Percentiles rank a stretch among this genome's conserved stretches.
Conservation (phyloP, 2,888 invertebrate species). For the Celastrina argiolus region DNA sequence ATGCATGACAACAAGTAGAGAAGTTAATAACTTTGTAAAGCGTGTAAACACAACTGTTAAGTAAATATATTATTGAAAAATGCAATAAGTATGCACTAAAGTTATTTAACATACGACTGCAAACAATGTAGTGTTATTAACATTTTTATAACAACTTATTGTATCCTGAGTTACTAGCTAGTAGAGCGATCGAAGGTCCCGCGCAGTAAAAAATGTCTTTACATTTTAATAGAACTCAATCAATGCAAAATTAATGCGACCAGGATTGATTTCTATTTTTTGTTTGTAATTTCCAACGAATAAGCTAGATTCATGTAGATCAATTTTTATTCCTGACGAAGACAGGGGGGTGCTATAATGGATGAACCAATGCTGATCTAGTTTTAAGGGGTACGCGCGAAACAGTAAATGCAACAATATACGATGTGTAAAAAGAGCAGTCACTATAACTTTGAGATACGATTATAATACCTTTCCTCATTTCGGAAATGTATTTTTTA, state of each 20-base stretch:
- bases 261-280: neutral
- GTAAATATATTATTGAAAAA: neutral
- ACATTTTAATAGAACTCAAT: neutral
- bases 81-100: neutral
- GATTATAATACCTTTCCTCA: too few species aligned
- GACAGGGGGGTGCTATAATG: too few species aligned
- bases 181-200: constrained; percentile 3
- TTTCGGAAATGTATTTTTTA: too few species aligned
- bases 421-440: too few species aligned
- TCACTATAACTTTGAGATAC: too few species aligned
- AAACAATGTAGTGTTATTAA: neutral
- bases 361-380: too few species aligned
- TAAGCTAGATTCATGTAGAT: neutral
- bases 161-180: neutral
- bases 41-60: neutral
- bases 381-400: too few species aligned
- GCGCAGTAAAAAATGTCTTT: constrained; percentile 1
- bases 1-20: too few species aligned
- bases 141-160: neutral
- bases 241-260: neutral
- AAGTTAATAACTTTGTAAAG: too few species aligned
- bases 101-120: neutral
- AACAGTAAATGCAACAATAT: too few species aligned
- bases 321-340: too few species aligned
- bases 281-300: neutral